Evolutionary conservation across 2,113 vertebrate genomes (phyloP).

Genomic region (Etia nguti): DNA sequence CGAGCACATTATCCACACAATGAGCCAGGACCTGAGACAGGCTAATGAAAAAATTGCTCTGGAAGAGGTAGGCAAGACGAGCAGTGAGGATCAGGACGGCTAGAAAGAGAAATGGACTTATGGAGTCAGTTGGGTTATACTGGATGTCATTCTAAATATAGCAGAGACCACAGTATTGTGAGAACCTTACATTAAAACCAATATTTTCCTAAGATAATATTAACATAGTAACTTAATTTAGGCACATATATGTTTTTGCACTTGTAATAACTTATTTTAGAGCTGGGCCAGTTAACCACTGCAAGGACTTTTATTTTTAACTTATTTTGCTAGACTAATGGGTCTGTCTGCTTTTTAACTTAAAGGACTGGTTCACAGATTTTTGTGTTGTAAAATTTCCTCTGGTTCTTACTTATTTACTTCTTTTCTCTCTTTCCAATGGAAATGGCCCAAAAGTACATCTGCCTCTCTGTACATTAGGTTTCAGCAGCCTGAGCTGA

Average conservation of each 20-base stretch:
- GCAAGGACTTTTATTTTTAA: neutral
- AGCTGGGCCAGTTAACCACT: neutral
- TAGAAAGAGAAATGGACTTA: neutral
- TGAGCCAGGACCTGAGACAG: constrained; percentile 90
- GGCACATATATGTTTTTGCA: neutral
- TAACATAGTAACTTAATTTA: neutral
- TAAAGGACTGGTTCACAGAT: neutral
- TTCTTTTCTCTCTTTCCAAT: neutral
- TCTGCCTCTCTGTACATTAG: neutral
- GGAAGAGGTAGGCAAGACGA: constrained; percentile 76
- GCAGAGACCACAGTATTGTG: neutral
- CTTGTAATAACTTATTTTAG: neutral
- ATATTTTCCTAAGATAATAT: neutral
- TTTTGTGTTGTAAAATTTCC: neutral
- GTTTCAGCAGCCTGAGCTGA: neutral
- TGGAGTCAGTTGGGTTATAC: neutral
- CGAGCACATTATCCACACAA: constrained; percentile 89
- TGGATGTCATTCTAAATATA: neutral
- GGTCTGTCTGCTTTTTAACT: neutral
- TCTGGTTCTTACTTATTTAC: neutral
- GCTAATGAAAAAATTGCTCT: constrained; percentile 87
- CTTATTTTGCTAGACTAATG: neutral
- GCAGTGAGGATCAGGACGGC: neutral
- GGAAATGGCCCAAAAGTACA: neutral
- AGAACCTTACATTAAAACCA: neutral